phyloP scores from a whole-genome alignment of 53 echinoderm and acorn worm genomes.

The Stichopus horrens region DNA sequence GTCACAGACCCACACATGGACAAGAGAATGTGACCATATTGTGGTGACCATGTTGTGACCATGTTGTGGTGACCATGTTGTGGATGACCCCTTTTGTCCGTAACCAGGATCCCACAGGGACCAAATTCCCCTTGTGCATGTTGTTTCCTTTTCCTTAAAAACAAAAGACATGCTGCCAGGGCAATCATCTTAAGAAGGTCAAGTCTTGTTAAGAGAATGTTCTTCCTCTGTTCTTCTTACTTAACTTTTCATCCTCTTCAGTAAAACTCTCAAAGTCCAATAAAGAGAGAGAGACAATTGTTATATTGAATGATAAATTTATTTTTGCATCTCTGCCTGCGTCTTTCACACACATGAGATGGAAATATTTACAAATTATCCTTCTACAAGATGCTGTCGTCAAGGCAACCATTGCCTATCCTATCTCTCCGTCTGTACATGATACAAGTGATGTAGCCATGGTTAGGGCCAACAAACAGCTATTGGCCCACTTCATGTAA shows the following conservation, averaged over 20 bases:
- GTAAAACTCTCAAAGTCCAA: no score
- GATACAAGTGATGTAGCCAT: neutral
- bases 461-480: neutral
- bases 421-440: neutral
- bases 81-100: no score
- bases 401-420: constrained; percentile 16
- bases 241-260: no score
- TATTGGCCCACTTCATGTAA: neutral
- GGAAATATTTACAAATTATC: constrained; percentile 1
- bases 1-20: neutral
- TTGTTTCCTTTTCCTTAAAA: no score
- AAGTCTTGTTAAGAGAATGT: no score
- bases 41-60: no score
- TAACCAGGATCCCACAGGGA: no score
- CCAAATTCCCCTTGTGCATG: no score
- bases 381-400: constrained; percentile 32
- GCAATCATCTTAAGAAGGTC: no score
- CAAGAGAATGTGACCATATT: neutral
- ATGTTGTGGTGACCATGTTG: neutral
- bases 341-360: constrained; percentile 29
- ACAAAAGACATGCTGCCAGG: no score
- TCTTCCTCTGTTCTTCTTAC: no score
- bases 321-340: constrained; percentile 31
- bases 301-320: constrained; percentile 29
- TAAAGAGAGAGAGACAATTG: neutral